Base-by-base conservation (phyloP, 35 echinoderm and acorn worm species). In the Ophioderma brevispina region DNA sequence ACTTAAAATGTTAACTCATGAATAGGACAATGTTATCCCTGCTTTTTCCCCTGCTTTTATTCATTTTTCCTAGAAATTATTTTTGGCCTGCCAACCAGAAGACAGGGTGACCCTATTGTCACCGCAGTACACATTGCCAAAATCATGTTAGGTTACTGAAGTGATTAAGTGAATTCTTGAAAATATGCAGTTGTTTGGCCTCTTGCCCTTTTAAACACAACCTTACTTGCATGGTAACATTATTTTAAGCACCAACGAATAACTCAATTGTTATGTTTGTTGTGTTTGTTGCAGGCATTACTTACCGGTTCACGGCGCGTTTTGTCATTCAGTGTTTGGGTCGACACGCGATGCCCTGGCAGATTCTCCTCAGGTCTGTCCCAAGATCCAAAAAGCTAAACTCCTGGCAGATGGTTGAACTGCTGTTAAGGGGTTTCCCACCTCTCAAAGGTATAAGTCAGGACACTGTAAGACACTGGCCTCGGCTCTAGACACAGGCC, bases 261-360 rank as follows among this genome's bases (percentile, higher is more conserved):
- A 21, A 78, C 35, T 87, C 15, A 6, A 70, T 33, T 35, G 63
- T n/a, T 78, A 55, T 86, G 38, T 25, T 23, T 81, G 34, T 11
- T 89, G 23, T 80, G 14, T 92, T 86, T 87, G 0, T n/a, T 85
- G 13, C 88, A 99, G 97, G 97, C 97, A 85, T 99, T n/a, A n/a
- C 95, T 63, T 99, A 99, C 89, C 93, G 97, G n/a, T n/a, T 46
- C 97, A 99, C 84, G 97, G 97, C 37, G 94, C n/a, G n/a, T n/a
- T n/a, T 95, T 55, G 97, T 94, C 38, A 84, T 99, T 33, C 97
- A 99, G 55, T 99, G 93, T 90, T 91, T 99, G 28, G 97, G 97
- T 28, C 94, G 97, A 34, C 97, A 99, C 84, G 97, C 97, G 97
- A 99, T 95, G 93, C 97, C 15, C 80, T 99, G 38, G 97, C 97